Percentiles rank a stretch among this genome's conserved stretches.
Evolutionary conservation across 2,888 invertebrate species (phyloP).

Genomic region (Erynnis tages): DNA sequence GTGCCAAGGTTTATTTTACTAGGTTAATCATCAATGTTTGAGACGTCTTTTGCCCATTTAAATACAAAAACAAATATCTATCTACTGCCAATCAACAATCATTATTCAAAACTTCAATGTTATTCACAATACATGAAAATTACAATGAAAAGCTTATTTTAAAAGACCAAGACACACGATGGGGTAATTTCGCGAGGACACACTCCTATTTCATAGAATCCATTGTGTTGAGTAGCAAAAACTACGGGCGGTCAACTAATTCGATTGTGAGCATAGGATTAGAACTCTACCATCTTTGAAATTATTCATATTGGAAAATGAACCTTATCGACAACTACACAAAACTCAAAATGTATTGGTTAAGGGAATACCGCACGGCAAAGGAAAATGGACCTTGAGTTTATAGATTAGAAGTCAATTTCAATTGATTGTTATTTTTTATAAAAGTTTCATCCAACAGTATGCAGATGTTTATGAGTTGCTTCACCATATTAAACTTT

Average conservation of each 20-base stretch:
- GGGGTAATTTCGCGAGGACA: constrained; percentile 54
- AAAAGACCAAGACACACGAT: constrained; percentile 40
- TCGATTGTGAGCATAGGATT: constrained; percentile 58
- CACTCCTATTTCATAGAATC: constrained; percentile 53
- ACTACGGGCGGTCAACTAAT: constrained; percentile 74
- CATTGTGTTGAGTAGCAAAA: constrained; percentile 73
- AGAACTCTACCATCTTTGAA: constrained; percentile 38
- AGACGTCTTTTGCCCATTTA: no score
- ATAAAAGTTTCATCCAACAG: not conserved
- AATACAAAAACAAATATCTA: no score
- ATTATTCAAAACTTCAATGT: not conserved
- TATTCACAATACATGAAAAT: constrained; percentile 15
- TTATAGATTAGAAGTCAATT: not conserved
- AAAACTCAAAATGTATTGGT: not conserved
- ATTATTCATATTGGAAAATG: constrained; percentile 27
- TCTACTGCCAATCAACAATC: no score
- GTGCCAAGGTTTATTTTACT: no score
- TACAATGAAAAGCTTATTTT: constrained; percentile 37
- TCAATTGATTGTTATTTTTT: not conserved
- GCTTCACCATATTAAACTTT: constrained; percentile 24
- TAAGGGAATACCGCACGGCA: not conserved
- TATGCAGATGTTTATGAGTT: constrained; percentile 4
- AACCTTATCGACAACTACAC: constrained; percentile 28
- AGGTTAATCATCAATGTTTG: no score
- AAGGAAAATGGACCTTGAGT: not conserved